Base-by-base conservation (phyloP, 1,140 invertebrate genomes). In the Euglossa dilemma region DNA sequence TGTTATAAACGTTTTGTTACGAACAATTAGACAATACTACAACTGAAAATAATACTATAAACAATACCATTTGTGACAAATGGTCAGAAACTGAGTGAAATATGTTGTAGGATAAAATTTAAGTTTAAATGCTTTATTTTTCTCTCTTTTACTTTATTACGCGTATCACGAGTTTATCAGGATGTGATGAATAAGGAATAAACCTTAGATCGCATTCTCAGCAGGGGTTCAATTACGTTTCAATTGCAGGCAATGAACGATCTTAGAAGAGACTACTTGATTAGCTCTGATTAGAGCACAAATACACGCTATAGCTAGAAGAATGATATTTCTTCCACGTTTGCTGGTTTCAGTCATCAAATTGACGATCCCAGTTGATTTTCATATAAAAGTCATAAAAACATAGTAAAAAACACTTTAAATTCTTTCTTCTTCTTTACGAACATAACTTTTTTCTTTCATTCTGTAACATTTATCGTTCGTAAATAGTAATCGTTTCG, bases 211-310 rank as follows among this genome's bases (percentile, higher is more conserved):
- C 16, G n/a, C 18, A 16, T 50, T 52, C 73, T 23, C 59, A 18
- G 45, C 25, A 63, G 73, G 73, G 25, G 59, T 75, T 75, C 73
- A 75, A 74, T 74, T 28, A 45, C 57, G 23, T 74, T 59, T 74
- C 56, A 74, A 75, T 75, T 25, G 25, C 20, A n/a, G 25, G n/a
- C 45, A 47, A 75, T 18, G 59, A 64, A 23, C 12, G 45, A 63
- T 43, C 45, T 75, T 63, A 50, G 59, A 28, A 50, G n/a, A 8
- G 73, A 36, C n/a, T 47, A 63, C 20, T 61, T 75, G 73, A 75
- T 75, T 61, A 75, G 57, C 45, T 12, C 4, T 75, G 45, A 63
- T 75, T 75, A 64, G 28, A 63, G 45, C n/a, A 63, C 0, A 50
- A 75, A 64, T 36, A 16, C 25, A 50, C n/a, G 11, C n/a, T 28